Percentiles rank a stretch among this genome's conserved stretches.
phyloP scores from a whole-genome alignment of 1,140 invertebrate genomes.

The Goniozus legneri region DNA sequence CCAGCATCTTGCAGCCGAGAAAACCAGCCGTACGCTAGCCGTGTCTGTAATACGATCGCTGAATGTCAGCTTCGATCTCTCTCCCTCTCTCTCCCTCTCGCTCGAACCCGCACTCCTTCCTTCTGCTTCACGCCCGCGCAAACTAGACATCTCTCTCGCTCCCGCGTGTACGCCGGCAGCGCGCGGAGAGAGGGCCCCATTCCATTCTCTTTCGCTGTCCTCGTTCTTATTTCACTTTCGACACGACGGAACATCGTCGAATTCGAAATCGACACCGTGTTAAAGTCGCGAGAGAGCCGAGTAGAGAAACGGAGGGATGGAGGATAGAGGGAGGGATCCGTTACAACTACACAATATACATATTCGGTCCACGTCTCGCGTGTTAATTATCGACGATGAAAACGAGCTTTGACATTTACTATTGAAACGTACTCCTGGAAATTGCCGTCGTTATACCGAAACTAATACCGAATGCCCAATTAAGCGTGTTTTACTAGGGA shows the following conservation, averaged over 20 bases:
- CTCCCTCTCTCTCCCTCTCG: slow-evolving; percentile 9
- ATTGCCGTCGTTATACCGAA: neutral
- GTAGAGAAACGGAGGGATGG: no score
- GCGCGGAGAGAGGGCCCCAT: no score
- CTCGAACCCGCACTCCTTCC: slow-evolving; percentile 5
- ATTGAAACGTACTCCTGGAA: neutral
- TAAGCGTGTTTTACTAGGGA: neutral
- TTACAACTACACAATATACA: no score
- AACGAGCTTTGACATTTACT: neutral
- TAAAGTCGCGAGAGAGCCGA: neutral
- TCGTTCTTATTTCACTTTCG: neutral
- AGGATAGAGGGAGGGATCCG: no score
- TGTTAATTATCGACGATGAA: neutral
- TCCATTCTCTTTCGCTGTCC: neutral
- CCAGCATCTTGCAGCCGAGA: no score
- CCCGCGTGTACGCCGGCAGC: neutral
- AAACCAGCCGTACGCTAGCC: no score
- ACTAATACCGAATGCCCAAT: neutral
- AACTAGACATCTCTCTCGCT: slow-evolving; percentile 14
- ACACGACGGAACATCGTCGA: neutral
- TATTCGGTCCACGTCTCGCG: neutral
- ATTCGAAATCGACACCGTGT: neutral
- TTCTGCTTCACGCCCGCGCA: slow-evolving; percentile 6
- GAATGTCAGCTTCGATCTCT: no score
- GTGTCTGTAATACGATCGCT: no score